Evolutionary conservation across 2,113 vertebrate species (phyloP).

Genomic region (Piliocolobus tephrosceles): DNA sequence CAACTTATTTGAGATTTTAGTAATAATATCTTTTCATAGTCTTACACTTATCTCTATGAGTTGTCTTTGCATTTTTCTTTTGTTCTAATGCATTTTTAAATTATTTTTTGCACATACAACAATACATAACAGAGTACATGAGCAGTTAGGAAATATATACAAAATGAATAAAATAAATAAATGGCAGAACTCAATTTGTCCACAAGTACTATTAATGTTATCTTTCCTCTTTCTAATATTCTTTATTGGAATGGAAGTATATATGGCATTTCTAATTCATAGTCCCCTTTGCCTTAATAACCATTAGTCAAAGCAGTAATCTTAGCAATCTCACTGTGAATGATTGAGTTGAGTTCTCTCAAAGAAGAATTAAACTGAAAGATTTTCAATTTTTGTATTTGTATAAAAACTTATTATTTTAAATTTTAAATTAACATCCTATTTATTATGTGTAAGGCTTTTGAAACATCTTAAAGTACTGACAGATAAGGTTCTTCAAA

Average conservation of each 20-base stretch:
- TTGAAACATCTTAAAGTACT: neutral
- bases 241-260: neutral
- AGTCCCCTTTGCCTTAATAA: neutral
- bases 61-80: neutral
- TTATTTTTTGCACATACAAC: neutral
- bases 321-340: neutral
- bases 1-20: neutral
- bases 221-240: neutral
- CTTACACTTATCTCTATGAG: neutral
- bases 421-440: neutral
- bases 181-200: neutral
- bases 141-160: neutral
- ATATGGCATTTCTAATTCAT: neutral
- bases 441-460: neutral
- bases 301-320: neutral
- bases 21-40: neutral
- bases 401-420: neutral
- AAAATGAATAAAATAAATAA: neutral
- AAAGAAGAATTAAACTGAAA: neutral
- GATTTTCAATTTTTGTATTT: neutral
- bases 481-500: neutral
- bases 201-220: neutral
- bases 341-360: neutral
- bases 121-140: neutral
- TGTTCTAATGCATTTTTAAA: neutral